Percentiles rank a stretch among this genome's conserved stretches.
Conservation (phyloP, 2,888 invertebrate genomes). For the Resseliella maxima region DNA sequence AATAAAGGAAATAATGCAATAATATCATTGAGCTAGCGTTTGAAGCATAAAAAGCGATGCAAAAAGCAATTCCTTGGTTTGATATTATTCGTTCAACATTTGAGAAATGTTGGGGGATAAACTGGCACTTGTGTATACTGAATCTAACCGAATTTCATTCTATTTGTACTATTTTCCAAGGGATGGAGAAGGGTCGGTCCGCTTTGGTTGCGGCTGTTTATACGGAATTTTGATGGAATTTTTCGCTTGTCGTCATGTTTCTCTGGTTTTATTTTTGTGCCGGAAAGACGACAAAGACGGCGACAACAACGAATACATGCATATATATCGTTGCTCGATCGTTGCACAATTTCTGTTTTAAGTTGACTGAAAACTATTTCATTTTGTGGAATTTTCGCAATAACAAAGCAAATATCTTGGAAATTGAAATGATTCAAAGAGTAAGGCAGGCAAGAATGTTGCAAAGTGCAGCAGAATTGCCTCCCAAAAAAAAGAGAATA, state of each 20-base stretch:
- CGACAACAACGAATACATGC: no score
- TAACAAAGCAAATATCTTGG: constrained; percentile 27
- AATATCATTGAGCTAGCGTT: neutral
- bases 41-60: no score
- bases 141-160: no score
- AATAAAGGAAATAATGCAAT: neutral
- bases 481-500: no score
- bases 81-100: no score
- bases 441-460: neutral
- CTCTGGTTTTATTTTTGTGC: neutral
- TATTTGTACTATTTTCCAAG: neutral
- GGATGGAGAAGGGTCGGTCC: neutral
- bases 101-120: no score
- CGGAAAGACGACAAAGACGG: neutral
- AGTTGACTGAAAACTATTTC: constrained; percentile 23
- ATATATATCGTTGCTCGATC: neutral
- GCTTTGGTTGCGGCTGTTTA: constrained; percentile 15
- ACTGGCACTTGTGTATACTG: no score
- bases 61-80: no score
- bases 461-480: neutral
- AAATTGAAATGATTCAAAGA: neutral
- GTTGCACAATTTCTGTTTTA: neutral
- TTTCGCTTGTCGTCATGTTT: constrained; percentile 18
- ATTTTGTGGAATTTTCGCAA: constrained; percentile 38
- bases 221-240: constrained; percentile 25